Percentiles rank a stretch among this genome's conserved stretches.
Evolutionary conservation across 2,113 vertebrate species (phyloP).

Genomic region (Ptyas mucosa): DNA sequence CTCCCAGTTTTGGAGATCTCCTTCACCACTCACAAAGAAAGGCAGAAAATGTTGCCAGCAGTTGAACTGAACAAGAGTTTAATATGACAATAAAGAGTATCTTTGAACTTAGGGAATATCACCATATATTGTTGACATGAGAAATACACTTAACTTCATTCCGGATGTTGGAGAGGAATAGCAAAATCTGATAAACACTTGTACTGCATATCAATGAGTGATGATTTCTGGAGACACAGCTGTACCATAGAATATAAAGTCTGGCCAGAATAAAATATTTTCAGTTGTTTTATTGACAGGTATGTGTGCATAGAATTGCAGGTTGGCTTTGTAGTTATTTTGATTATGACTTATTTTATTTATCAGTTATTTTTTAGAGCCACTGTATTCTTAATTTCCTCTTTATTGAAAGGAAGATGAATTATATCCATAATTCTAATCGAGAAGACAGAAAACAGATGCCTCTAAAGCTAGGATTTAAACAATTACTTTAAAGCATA

Average conservation of each 20-base stretch:
- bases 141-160: background rate
- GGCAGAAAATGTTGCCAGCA: background rate
- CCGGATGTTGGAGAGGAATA: background rate
- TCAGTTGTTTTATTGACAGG: background rate
- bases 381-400: background rate
- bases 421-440: background rate
- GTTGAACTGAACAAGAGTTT: background rate
- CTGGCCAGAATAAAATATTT: background rate
- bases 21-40: background rate
- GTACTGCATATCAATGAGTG: background rate
- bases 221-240: background rate
- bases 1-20: background rate
- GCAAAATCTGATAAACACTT: background rate
- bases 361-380: background rate
- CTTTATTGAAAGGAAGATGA: background rate
- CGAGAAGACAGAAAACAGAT: background rate
- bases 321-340: background rate
- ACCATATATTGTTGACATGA: background rate
- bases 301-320: background rate
- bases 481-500: background rate
- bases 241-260: background rate
- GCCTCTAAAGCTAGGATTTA: background rate
- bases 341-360: background rate
- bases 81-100: background rate
- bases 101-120: background rate